Base-by-base conservation (phyloP, 2,113 vertebrate species). In the Alouatta palliata region DNA sequence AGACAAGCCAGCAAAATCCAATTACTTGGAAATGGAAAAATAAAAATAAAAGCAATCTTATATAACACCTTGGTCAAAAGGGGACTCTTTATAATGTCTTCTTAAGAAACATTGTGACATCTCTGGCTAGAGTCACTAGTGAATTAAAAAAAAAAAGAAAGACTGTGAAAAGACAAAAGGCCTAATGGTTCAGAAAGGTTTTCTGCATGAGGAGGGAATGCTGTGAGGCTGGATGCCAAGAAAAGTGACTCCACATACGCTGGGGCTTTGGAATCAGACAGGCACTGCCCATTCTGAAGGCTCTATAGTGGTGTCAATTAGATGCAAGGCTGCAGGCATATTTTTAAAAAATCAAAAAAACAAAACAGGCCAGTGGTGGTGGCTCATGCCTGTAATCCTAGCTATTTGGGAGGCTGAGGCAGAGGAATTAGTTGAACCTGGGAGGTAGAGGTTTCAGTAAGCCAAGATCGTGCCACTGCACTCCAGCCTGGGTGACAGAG, bases 1-100 rank as follows among this genome's bases (percentile, higher is more conserved):
- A 70, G 64, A 45, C 25, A 70, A 64, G 68, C 84, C 76, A 70
- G 88, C 52, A 43, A 85, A 91, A 86, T 82, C 91, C 93, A 94
- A 64, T 40, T 91, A 75, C 45, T 89, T 61, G 45, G 61, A 61
- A 84, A 45, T n/a, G 54, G 58, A 94, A 94, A 94, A 70, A 66
- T 45, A 40, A 82, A 94, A 84, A 52, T 20, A 37, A 73, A 95
- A 79, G 91, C 68, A 79, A 66, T 77, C 52, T 92, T 32, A 16
- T 43, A 37, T 40, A 71, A 52, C 11, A 76, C 47, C 49, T 32
- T 90, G 45, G 83, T 68, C n/a, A 71, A n/a, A 88, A 88, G 92
- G 64, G 54, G 70, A 35, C 49, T 93, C 85, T 73, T 56, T 61
- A 6, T 68, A 49, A 79, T 90, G 37, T 54, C 83, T 97, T 81